Percentiles rank a stretch among this genome's conserved stretches.
Evolutionary conservation across 1,140 invertebrate genomes (phyloP).

Genomic region (Meloidogyne hapla): DNA sequence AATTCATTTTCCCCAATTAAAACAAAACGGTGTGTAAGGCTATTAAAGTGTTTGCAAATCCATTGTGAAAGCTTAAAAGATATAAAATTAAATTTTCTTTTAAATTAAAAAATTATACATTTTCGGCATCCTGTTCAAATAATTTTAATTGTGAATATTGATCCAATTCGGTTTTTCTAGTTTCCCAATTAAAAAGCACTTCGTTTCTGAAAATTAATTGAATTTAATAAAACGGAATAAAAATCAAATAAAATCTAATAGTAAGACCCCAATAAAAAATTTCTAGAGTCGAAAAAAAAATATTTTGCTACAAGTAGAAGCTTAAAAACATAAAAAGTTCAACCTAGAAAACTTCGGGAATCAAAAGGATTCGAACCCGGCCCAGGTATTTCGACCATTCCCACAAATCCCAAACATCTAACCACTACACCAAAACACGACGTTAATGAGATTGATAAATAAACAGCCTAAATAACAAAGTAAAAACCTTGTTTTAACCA

Average conservation of each 20-base stretch:
- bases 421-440: background rate
- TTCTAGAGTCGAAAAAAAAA: no score
- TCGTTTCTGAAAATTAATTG: slow-evolving; percentile 28
- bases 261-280: no score
- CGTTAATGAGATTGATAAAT: no score
- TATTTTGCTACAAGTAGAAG: no score
- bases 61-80: slow-evolving; percentile 29
- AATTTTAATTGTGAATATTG: slow-evolving; percentile 35
- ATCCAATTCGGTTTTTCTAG: slow-evolving; percentile 29
- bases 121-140: slow-evolving; percentile 41
- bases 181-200: slow-evolving; percentile 32
- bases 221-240: no score
- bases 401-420: no score
- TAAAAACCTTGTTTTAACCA: slow-evolving; percentile 27
- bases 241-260: no score
- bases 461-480: background rate
- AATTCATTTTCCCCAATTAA: slow-evolving; percentile 29
- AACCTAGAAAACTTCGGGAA: no score
- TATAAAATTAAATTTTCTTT: no score
- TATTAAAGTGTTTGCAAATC: slow-evolving; percentile 29
- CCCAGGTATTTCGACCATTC: no score
- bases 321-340: no score
- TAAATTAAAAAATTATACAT: slow-evolving; percentile 3
- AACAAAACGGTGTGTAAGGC: slow-evolving; percentile 29
- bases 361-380: no score